Percentiles rank a stretch among this genome's conserved stretches.
Evolutionary conservation across 2,113 vertebrate species (phyloP).

Genomic region (Corythoichthys haematopterus): DNA sequence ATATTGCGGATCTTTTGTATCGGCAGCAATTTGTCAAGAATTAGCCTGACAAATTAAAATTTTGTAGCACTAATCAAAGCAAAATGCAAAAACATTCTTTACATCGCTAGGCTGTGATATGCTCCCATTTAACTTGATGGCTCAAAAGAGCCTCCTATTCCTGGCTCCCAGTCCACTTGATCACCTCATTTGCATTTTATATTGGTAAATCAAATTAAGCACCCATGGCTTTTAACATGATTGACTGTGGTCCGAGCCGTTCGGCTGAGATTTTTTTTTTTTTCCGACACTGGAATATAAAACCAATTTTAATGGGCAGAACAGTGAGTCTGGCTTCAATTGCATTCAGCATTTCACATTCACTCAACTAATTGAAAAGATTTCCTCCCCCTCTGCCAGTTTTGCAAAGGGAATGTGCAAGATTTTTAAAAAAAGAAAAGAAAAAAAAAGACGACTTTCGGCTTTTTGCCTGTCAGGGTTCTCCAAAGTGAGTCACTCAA

Average conservation of each 20-base stretch:
- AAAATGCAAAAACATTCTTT: conserved; percentile 98
- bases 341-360: conserved; percentile 89
- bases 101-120: conserved; percentile 92
- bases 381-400: conserved; percentile 69
- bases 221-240: conserved; percentile 99
- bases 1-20: conserved; percentile 81
- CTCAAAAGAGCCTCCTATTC: conserved; percentile 90
- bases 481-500: too few species aligned
- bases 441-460: background rate
- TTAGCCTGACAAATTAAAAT: conserved; percentile 96
- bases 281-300: conserved; percentile 86
- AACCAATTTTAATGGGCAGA: conserved; percentile 93
- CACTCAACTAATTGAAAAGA: conserved; percentile 99
- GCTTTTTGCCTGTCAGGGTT: too few species aligned
- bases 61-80: conserved; percentile 97
- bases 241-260: conserved; percentile 94
- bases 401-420: conserved; percentile 78
- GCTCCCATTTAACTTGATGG: conserved; percentile 97
- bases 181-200: conserved; percentile 99
- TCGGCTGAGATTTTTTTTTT: conserved; percentile 90
- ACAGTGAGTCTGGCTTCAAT: conserved; percentile 76
- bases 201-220: conserved; percentile 99
- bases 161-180: conserved; percentile 97
- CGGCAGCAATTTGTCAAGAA: conserved; percentile 96
- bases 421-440: conserved; percentile 54